phyloP scores from a whole-genome alignment of 2,797 vertebrate genomes.

The Iguana delicatissima region DNA sequence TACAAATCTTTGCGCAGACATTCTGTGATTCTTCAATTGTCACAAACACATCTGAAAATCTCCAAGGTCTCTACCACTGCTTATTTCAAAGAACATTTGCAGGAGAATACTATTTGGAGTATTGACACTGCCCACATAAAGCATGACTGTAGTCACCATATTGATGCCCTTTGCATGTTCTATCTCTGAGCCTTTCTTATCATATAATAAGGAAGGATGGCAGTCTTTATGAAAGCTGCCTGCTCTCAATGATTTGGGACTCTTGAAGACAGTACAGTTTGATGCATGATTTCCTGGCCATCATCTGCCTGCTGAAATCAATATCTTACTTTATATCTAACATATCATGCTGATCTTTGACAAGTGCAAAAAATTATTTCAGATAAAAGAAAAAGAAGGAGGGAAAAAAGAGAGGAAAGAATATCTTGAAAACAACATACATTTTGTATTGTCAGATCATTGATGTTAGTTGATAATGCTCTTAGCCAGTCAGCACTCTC shows the following conservation, averaged over 20 bases:
- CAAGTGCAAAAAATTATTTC: conserved; percentile 32
- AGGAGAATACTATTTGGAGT: neutral
- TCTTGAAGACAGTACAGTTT: neutral
- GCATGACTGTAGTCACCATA: neutral
- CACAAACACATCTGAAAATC: neutral
- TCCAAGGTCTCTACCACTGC: neutral
- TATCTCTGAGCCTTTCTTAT: neutral
- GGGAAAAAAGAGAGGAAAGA: neutral
- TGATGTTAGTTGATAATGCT: conserved; percentile 92
- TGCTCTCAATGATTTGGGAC: conserved; percentile 10
- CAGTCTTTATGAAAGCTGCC: neutral
- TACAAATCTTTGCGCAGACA: too few relatives aligned
- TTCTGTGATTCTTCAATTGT: too few relatives aligned
- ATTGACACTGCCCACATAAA: neutral
- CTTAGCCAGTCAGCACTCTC: conserved; percentile 94
- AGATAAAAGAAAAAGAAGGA: conserved; percentile 1
- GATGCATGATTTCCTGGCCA: neutral
- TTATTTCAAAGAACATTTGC: neutral
- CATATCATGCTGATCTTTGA: conserved; percentile 26
- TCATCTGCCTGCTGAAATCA: conserved; percentile 9
- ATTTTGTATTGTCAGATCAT: conserved; percentile 89
- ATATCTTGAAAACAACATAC: conserved; percentile 81
- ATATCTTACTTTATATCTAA: conserved; percentile 2
- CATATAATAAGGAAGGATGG: neutral
- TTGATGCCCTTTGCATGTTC: neutral